Conservation (phyloP, 2,797 vertebrate genomes). For the Buceros bicornis region DNA sequence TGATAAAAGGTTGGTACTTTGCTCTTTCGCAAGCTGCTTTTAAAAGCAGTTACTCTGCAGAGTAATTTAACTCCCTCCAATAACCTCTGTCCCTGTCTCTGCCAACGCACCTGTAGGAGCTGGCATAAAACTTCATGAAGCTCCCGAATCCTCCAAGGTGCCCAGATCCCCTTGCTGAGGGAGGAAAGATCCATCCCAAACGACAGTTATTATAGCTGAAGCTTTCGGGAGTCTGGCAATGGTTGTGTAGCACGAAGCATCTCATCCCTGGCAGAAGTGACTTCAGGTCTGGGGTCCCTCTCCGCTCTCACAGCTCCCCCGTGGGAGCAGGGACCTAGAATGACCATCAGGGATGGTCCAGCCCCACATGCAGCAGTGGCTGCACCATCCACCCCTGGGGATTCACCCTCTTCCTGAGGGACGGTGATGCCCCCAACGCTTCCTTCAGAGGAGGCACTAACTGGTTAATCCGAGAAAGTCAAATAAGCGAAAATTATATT, state of each 20-base stretch:
- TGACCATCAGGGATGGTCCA: neutral
- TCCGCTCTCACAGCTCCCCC: accelerated
- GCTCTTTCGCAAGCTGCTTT: slow-evolving; percentile 17
- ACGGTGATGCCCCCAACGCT: neutral
- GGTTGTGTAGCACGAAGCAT: neutral
- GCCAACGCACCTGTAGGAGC: accelerated
- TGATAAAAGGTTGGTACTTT: slow-evolving; percentile 59
- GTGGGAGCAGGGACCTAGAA: neutral
- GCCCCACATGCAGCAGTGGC: neutral
- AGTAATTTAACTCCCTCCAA: slow-evolving; percentile 51
- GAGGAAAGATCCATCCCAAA: neutral
- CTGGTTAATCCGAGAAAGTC: slow-evolving; percentile 11
- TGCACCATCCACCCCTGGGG: neutral
- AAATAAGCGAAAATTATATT: neutral
- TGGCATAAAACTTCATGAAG: neutral
- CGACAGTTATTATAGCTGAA: neutral
- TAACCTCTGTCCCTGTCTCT: neutral
- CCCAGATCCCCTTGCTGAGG: neutral
- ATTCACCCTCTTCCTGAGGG: accelerated
- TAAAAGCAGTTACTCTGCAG: neutral
- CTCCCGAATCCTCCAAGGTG: neutral
- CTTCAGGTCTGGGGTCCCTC: neutral
- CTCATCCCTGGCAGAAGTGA: neutral
- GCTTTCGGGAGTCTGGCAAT: neutral
- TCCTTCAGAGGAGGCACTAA: neutral